phyloP scores from a whole-genome alignment of 2,888 invertebrate species.

The Pammene aurita region DNA sequence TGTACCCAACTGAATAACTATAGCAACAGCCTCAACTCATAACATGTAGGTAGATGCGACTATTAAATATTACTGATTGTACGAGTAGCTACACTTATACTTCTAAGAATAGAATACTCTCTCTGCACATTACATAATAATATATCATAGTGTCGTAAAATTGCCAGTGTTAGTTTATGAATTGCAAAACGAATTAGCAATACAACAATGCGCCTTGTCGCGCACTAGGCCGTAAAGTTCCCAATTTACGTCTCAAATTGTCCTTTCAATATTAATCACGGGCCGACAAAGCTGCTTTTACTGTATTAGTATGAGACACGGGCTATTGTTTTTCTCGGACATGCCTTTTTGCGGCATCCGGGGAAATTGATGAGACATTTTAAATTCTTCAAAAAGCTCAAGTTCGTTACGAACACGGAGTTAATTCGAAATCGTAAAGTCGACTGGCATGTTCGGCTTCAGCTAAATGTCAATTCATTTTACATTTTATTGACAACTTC shows the following conservation, averaged over 20 bases:
- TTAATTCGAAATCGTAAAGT: constrained; percentile 36
- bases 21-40: too few species aligned
- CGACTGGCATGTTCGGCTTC: constrained; percentile 16
- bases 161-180: constrained; percentile 2
- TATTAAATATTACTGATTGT: neutral
- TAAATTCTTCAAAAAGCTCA: constrained; percentile 36
- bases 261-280: constrained; percentile 44
- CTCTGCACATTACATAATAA: neutral
- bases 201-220: constrained; percentile 8
- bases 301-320: constrained; percentile 45
- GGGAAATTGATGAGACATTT: constrained; percentile 40
- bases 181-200: constrained; percentile 12
- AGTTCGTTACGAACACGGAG: constrained; percentile 29
- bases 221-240: constrained; percentile 31
- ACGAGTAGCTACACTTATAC: neutral
- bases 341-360: constrained; percentile 36
- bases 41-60: too few species aligned
- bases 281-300: constrained; percentile 43
- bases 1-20: too few species aligned
- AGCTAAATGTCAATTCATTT: constrained; percentile 11
- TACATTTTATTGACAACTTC: neutral
- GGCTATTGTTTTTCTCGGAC: constrained; percentile 39
- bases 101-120: neutral
- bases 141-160: neutral
- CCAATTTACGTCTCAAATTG: constrained; percentile 43